phyloP scores from a whole-genome alignment of 2,113 vertebrate genomes.

The Alces alces region DNA sequence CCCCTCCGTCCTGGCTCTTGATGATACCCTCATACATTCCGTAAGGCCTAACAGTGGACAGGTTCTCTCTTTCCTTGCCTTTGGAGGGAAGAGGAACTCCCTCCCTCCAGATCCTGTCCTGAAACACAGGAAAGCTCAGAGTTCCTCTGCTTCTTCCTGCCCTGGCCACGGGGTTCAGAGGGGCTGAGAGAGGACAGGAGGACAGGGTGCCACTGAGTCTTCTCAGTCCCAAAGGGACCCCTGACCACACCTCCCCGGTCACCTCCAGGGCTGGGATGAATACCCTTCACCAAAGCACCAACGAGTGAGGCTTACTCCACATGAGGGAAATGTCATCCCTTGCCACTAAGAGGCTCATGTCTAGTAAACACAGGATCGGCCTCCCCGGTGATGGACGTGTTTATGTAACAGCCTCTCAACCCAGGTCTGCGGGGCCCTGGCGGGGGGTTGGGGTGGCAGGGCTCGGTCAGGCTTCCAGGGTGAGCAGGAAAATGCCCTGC shows the following conservation, averaged over 20 bases:
- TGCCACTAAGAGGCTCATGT: neutral
- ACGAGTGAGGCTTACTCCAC: neutral
- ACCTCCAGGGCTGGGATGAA: neutral
- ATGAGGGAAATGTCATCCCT: neutral
- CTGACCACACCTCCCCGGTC: neutral
- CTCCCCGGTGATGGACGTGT: neutral
- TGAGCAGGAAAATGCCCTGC: neutral
- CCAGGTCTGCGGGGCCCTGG: neutral
- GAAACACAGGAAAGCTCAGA: neutral
- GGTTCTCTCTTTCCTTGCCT: neutral
- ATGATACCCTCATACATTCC: neutral
- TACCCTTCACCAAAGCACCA: neutral
- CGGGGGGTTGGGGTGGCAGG: neutral
- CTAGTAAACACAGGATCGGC: neutral
- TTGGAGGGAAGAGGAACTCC: neutral
- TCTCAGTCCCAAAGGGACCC: neutral
- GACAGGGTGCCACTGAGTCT: neutral
- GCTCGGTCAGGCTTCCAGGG: neutral
- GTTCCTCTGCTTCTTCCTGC: neutral
- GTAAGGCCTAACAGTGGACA: neutral
- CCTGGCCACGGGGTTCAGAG: neutral
- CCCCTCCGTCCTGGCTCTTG: rapidly evolving
- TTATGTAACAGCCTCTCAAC: neutral
- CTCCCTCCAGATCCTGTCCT: neutral
- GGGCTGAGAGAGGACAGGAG: neutral